Base-by-base conservation (phyloP, 1,140 invertebrate genomes). In the Drosophila gunungcola region DNA sequence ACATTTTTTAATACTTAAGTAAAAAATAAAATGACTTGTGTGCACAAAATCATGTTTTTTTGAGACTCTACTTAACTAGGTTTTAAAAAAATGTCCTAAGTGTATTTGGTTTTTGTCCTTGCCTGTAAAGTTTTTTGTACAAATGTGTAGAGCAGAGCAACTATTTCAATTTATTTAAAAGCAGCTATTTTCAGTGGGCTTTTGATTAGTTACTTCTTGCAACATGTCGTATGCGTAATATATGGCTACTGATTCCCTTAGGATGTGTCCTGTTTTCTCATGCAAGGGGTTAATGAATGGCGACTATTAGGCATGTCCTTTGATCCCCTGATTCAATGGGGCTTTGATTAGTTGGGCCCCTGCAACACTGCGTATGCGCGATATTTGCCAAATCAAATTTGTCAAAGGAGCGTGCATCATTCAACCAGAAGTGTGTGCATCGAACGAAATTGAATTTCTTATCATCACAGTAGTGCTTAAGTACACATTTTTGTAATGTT, bases 391-490 rank as follows among this genome's bases (percentile, higher is more conserved):
- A 76, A 65, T 48, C 36, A 64, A 78, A 69, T 67, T 63, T 63
- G 64, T 77, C 58, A 78, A 82, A 74, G 52, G 13, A 60, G 39
- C 60, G 58, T 16, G 36, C 41, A 36, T 7, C 67, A 72, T 41
- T 65, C 61, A 69, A 45, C 55, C 42, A 51, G 48, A 53, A 62
- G 56, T 29, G 34, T 46, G 69, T 55, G 70, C 61, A 53, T 13
- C 54, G 39, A 79, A 73, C 74, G 54, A 64, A 88, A 82, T 82
- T 82, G 70, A 76, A 88, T 88, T 86, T 74, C 82, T 86, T 86
- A 82, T 86, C 78, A 72, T 21, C 69, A 57, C 65, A 69, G 52
- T 25, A 39, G 52, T 62, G 60, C 52, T 54, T 16, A 32, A 48
- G 65, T 39, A 42, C 57, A 61, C 6, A 2, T 32, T 48, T 67